A percentile compares a stretch with the other conserved stretches of the same genome.
Conservation (phyloP, 2,888 invertebrate species). For the Silvanus unidentatus region DNA sequence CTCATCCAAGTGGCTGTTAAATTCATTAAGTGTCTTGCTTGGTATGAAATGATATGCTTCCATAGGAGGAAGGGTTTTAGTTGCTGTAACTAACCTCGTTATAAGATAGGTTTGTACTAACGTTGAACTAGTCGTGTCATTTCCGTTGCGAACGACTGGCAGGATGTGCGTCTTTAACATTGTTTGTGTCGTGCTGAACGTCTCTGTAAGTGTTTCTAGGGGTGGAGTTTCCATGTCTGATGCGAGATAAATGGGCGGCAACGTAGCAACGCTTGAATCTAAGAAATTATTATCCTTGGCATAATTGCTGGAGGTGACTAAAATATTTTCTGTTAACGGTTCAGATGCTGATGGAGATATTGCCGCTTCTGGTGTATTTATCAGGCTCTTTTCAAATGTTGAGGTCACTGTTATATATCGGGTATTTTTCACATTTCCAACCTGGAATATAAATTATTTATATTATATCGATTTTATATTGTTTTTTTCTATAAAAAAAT, state of each 20-base stretch:
- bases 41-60: conserved; percentile 83
- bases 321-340: conserved; percentile 81
- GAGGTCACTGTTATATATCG: conserved; percentile 83
- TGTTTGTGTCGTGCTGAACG: conserved; percentile 84
- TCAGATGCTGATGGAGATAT: conserved; percentile 59
- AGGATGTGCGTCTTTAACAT: conserved; percentile 84
- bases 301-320: conserved; percentile 69
- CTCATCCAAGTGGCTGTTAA: conserved; percentile 81
- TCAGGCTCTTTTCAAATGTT: conserved; percentile 73
- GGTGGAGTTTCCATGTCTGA: conserved; percentile 79
- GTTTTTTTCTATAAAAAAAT: too few species aligned
- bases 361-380: conserved; percentile 52
- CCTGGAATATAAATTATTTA: conserved; percentile 56
- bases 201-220: conserved; percentile 81
- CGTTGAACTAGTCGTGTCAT: conserved; percentile 71
- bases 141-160: conserved; percentile 69
- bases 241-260: conserved; percentile 72
- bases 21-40: conserved; percentile 80
- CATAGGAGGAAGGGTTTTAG: conserved; percentile 83
- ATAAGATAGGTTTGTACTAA: conserved; percentile 85
- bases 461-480: too few species aligned
- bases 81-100: conserved; percentile 81
- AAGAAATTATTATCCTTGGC: conserved; percentile 62
- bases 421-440: conserved; percentile 80
- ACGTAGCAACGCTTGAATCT: conserved; percentile 75